Evolutionary conservation across 2,797 vertebrate species (phyloP).

Genomic region (Strix occidentalis): DNA sequence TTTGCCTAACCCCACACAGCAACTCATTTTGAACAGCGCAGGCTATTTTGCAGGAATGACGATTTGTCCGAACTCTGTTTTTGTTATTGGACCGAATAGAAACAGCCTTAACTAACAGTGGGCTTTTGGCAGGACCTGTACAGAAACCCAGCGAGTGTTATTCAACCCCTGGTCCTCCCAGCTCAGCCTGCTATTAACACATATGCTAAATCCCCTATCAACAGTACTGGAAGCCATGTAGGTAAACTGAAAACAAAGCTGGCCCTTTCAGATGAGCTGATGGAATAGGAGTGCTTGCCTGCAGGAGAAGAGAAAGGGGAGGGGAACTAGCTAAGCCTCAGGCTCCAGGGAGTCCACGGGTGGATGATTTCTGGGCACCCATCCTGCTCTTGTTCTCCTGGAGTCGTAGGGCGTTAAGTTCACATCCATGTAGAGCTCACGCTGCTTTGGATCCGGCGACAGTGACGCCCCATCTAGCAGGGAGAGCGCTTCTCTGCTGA

Average conservation of each 20-base stretch:
- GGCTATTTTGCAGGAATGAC: neutral
- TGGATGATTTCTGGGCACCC: neutral
- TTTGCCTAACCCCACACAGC: neutral
- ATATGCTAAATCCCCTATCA: neutral
- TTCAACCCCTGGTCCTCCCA: neutral
- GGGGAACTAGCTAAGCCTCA: neutral
- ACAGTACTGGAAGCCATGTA: neutral
- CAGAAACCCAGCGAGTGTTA: neutral
- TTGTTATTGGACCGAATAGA: neutral
- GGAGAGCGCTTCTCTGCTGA: neutral
- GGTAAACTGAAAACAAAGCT: neutral
- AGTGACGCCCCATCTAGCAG: neutral
- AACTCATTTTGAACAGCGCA: rapidly evolving
- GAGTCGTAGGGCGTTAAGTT: neutral
- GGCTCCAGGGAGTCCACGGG: neutral
- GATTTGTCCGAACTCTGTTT: neutral
- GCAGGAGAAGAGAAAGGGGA: neutral
- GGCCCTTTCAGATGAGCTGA: neutral
- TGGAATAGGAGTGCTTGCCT: neutral
- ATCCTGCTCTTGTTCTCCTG: constrained; percentile 1
- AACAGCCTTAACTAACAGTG: neutral
- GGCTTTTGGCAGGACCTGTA: neutral
- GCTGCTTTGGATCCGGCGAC: neutral
- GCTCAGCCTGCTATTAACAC: neutral
- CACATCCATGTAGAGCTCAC: neutral